A percentile compares a stretch with the other conserved stretches of the same genome.
phyloP scores from a whole-genome alignment of 2,888 invertebrate genomes.

The Helicoverpa assulta region DNA sequence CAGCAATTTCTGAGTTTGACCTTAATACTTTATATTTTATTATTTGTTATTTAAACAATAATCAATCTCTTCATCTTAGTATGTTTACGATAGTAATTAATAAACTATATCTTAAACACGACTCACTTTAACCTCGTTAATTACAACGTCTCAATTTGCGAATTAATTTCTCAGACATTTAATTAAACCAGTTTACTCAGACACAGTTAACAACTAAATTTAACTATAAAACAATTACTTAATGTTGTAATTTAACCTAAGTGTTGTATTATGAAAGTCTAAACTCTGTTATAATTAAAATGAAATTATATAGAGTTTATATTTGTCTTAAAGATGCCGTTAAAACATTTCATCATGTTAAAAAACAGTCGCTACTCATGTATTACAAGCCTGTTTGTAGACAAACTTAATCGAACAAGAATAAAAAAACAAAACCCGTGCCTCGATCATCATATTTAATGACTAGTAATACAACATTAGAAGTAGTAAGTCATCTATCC shows the following conservation, averaged over 20 bases:
- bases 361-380: too few relatives aligned
- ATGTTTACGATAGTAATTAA: conserved; percentile 14
- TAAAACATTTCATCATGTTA: too few relatives aligned
- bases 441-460: conserved; percentile 5
- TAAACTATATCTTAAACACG: conserved; percentile 23
- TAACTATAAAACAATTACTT: conserved; percentile 36
- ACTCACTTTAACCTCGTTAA: conserved; percentile 32
- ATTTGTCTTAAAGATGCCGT: too few relatives aligned
- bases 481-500: conserved; percentile 14
- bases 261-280: conserved; percentile 26
- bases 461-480: conserved; percentile 18
- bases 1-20: too few relatives aligned
- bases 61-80: conserved; percentile 4
- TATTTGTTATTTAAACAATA: not conserved
- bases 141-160: conserved; percentile 22
- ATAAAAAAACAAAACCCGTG: not conserved
- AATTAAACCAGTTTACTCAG: conserved; percentile 48
- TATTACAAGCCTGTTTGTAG: not conserved
- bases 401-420: not conserved
- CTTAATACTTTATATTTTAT: too few relatives aligned
- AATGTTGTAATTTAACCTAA: conserved; percentile 21
- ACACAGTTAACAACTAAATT: conserved; percentile 37
- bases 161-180: conserved; percentile 48
- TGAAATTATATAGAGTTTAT: not conserved
- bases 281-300: conserved; percentile 12